Evolutionary conservation across 1,140 invertebrate genomes (phyloP).

Genomic region (Caerostris darwini): DNA sequence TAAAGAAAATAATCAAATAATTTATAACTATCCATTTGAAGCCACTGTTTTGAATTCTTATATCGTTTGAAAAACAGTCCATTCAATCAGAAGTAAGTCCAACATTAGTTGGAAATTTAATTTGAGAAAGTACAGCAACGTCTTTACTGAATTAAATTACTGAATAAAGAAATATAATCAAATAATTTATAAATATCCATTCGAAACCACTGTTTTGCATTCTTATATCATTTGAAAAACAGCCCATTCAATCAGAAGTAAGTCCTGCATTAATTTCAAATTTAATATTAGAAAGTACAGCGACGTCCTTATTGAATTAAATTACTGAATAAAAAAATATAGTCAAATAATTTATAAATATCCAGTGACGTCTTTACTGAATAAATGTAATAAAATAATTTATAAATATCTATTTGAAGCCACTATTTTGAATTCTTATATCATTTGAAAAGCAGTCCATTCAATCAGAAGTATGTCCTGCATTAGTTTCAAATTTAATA

Average conservation of each 20-base stretch:
- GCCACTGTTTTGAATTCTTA: not conserved
- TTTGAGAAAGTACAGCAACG: not conserved
- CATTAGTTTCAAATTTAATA: not conserved
- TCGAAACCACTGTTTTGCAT: not conserved
- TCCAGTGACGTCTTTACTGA: too few species aligned
- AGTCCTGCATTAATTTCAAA: not conserved
- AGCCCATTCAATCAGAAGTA: not conserved
- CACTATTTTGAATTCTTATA: not conserved
- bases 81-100: not conserved
- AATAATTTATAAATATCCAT: not conserved
- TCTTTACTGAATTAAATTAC: not conserved
- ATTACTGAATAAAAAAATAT: too few species aligned
- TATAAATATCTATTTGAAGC: not conserved
- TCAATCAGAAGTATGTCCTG: not conserved
- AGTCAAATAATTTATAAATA: not conserved
- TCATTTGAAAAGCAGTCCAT: not conserved
- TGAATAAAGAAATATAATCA: too few species aligned
- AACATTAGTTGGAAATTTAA: not conserved
- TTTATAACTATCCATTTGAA: not conserved
- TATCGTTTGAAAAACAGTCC: not conserved
- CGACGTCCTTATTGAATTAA: not conserved
- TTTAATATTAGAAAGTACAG: not conserved
- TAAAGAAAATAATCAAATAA: too few species aligned
- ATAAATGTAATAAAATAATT: too few species aligned
- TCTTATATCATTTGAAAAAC: not conserved